Conservation (phyloP, 2,113 vertebrate species). For the pig (Sus scrofa) region T2T-Sscrofa CM000822.6:59931001-59931500, state of each 20-base stretch:
- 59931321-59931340: background rate
- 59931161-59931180: background rate
- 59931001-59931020: background rate
- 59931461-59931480: no score
- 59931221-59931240: background rate
- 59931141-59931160: background rate
- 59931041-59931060: background rate
- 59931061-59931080: background rate
- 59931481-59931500: background rate
- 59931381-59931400: no score
- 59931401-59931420: no score
- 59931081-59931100: background rate
- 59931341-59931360: no score
- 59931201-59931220: background rate
- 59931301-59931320: background rate
- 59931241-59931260: background rate
- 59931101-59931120: background rate
- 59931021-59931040: background rate
- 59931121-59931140: background rate
- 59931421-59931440: no score
- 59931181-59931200: background rate
- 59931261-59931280: accelerated
- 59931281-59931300: background rate
- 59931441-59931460: no score
- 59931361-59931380: no score